These are phyloP conservation scores for Phaonia tiefii DNA, from an alignment of 2,888 invertebrate species.

Conservation along the genomic window DNA sequence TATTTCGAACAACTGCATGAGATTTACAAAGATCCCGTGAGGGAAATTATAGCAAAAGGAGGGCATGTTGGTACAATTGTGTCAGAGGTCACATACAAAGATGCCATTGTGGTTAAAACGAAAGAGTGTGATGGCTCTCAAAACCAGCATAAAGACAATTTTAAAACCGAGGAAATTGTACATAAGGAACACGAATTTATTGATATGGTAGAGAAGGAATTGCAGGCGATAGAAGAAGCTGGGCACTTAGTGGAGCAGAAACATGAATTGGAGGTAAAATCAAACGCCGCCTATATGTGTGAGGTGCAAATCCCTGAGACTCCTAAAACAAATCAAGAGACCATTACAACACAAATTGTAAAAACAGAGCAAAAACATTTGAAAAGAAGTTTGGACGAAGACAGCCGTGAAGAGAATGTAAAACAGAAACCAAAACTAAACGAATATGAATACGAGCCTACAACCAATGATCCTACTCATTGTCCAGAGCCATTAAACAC, in stretches of 20 bases:
- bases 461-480: too few relatives aligned
- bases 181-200: constrained; percentile 69
- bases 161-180: constrained; percentile 62
- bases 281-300: neutral
- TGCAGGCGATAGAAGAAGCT: constrained; percentile 62
- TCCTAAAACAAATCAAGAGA: too few relatives aligned
- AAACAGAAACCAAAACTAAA: constrained; percentile 10
- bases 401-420: neutral
- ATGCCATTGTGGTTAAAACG: constrained; percentile 42
- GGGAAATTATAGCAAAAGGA: constrained; percentile 47
- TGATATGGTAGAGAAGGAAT: constrained; percentile 66
- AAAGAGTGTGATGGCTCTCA: neutral
- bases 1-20: constrained; percentile 68
- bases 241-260: constrained; percentile 10
- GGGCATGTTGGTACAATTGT: neutral
- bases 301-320: too few relatives aligned
- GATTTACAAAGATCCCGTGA: constrained; percentile 63
- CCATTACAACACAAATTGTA: too few relatives aligned
- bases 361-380: too few relatives aligned
- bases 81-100: constrained; percentile 23
- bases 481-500: too few relatives aligned
- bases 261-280: constrained; percentile 15
- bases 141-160: neutral
- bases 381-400: too few relatives aligned
- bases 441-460: neutral